These are phyloP conservation scores for Paradoxurus hermaphroditus DNA, from an alignment of 2,113 vertebrate species.

Conservation along the genomic window DNA sequence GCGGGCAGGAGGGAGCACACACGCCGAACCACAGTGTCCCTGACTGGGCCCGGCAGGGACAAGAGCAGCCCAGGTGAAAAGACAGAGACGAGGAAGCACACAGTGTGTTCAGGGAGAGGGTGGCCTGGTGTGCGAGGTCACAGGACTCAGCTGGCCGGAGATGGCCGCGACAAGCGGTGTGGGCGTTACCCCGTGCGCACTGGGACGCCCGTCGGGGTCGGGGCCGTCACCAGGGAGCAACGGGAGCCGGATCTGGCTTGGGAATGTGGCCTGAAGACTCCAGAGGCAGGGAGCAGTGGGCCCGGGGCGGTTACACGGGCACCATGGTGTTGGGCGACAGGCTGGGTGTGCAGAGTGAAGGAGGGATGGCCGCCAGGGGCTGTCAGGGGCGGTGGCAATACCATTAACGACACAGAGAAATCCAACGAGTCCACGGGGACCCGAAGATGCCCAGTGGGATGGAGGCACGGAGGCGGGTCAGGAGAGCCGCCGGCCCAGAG, in stretches of 20 bases:
- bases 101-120: not conserved
- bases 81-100: not conserved
- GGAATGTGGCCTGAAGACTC: not conserved
- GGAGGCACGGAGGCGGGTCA: not conserved
- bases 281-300: not conserved
- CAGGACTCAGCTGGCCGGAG: not conserved
- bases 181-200: not conserved
- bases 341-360: not conserved
- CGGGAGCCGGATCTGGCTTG: not conserved
- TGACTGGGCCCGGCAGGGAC: not conserved
- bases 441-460: too few species aligned
- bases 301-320: not conserved
- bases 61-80: not conserved
- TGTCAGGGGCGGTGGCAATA: not conserved
- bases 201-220: not conserved
- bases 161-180: not conserved
- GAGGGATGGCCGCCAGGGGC: not conserved
- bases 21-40: rapidly evolving
- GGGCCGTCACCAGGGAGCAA: not conserved
- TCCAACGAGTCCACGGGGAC: rapidly evolving
- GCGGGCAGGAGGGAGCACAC: not conserved
- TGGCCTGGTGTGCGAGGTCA: not conserved
- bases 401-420: not conserved
- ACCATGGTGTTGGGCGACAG: rapidly evolving
- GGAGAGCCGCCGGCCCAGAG: not conserved